phyloP scores from a whole-genome alignment of 2,888 invertebrate genomes.

The Ectemnius cavifrons region DNA sequence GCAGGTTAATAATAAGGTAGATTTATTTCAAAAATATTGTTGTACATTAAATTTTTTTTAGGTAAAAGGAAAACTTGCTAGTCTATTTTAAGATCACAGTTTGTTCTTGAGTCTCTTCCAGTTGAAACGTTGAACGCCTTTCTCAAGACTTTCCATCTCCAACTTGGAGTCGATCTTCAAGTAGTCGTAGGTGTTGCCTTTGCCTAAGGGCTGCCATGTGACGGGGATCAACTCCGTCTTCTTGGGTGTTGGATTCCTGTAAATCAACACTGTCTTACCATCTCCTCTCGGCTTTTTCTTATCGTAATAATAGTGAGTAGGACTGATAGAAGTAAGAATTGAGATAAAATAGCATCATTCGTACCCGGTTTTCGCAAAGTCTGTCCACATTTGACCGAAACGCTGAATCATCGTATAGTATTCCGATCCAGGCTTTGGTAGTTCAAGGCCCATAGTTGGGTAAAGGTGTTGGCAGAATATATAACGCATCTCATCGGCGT shows the following conservation, averaged over 20 bases:
- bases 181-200: constrained; percentile 52
- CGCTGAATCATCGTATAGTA: constrained; percentile 60
- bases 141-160: constrained; percentile 53
- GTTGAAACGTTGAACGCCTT: constrained; percentile 24
- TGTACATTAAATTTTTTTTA: too few species aligned
- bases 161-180: constrained; percentile 64
- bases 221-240: constrained; percentile 56
- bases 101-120: constrained; percentile 54
- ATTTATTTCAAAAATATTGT: too few species aligned
- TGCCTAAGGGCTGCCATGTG: constrained; percentile 65
- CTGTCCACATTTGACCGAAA: constrained; percentile 72
- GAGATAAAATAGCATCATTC: neutral
- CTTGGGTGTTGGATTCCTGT: constrained; percentile 69
- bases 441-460: constrained; percentile 33
- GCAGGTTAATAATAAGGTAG: too few species aligned
- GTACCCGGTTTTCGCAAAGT: constrained; percentile 74
- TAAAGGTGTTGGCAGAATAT: constrained; percentile 60
- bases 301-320: too few species aligned
- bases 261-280: constrained; percentile 7
- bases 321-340: too few species aligned
- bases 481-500: constrained; percentile 67
- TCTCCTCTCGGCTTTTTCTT: too few species aligned
- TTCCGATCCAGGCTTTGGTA: constrained; percentile 32
- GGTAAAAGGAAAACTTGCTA: too few species aligned
- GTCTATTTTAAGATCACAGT: constrained; percentile 30